Percentiles rank a stretch among this genome's conserved stretches.
Evolutionary conservation across 2,888 invertebrate genomes (phyloP).

Genomic region (Labia minor): DNA sequence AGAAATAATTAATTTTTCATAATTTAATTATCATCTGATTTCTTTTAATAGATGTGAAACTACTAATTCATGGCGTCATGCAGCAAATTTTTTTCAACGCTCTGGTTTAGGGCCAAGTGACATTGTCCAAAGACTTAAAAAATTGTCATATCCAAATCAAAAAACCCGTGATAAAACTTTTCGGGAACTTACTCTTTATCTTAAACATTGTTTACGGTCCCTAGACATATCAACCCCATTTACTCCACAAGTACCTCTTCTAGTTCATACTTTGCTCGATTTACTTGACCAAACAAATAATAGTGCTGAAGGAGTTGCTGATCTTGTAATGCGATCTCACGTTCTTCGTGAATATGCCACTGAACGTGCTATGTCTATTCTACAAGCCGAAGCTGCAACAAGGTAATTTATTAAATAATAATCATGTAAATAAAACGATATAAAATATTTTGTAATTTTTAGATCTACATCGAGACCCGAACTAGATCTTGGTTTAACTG

Average conservation of each 20-base stretch:
- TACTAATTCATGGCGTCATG: not conserved
- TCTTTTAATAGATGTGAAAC: conserved; percentile 2
- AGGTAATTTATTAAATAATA: conserved; percentile 19
- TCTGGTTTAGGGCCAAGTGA: not conserved
- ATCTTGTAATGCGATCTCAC: conserved; percentile 42
- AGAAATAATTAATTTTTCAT: no score
- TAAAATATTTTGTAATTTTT: not conserved
- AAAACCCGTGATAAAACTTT: not conserved
- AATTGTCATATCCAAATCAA: not conserved
- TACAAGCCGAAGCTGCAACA: not conserved
- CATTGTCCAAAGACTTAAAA: not conserved
- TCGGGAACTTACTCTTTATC: not conserved
- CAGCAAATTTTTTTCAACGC: not conserved
- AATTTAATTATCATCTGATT: no score
- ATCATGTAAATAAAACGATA: not conserved
- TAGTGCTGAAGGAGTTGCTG: conserved; percentile 38
- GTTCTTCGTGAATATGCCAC: conserved; percentile 45
- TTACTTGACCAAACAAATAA: conserved; percentile 32
- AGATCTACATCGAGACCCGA: not conserved
- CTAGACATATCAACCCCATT: conserved; percentile 17
- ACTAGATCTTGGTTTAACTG: not conserved
- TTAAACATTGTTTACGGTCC: not conserved
- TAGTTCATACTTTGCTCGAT: conserved; percentile 37
- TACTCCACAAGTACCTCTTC: conserved; percentile 23
- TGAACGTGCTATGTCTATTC: conserved; percentile 42